Conservation (phyloP, 2,113 vertebrate species). For the Rhabdornis inornatus region DNA sequence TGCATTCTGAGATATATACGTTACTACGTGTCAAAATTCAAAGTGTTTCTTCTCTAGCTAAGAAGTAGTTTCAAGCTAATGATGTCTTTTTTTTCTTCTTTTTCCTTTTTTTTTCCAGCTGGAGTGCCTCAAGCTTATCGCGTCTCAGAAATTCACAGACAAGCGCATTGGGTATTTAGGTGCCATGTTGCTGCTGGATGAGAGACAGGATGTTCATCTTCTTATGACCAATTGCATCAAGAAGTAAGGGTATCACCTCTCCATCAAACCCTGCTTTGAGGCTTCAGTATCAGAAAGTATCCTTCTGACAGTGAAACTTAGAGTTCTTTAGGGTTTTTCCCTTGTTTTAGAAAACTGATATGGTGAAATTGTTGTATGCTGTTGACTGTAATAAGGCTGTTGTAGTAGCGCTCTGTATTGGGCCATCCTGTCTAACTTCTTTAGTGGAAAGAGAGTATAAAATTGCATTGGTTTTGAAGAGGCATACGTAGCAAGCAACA, state of each 20-base stretch:
- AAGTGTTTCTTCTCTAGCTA: not conserved
- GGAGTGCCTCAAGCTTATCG: constrained; percentile 99
- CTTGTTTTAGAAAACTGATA: not conserved
- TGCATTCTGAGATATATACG: not conserved
- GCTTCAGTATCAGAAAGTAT: not conserved
- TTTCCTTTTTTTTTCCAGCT: constrained; percentile 74
- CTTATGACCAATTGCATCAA: constrained; percentile 99
- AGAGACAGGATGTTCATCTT: constrained; percentile 98
- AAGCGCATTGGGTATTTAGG: constrained; percentile 99
- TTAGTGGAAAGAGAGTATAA: not conserved
- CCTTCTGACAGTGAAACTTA: not conserved
- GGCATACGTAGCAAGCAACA: not conserved
- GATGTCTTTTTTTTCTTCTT: not conserved
- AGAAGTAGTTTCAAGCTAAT: constrained; percentile 42
- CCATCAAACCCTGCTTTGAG: not conserved
- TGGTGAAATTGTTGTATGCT: not conserved
- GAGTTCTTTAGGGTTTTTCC: not conserved
- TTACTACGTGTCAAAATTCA: not conserved
- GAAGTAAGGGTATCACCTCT: constrained; percentile 83
- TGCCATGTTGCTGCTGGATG: constrained; percentile 96
- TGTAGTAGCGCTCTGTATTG: not conserved
- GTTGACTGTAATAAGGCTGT: not conserved
- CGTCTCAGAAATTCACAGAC: constrained; percentile 99
- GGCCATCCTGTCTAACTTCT: not conserved
- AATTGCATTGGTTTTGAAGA: not conserved